A percentile compares a stretch with the other conserved stretches of the same genome.
These are phyloP conservation scores for Tinea pellionella DNA, from an alignment of 2,888 invertebrate species.

Conservation along the genomic window DNA sequence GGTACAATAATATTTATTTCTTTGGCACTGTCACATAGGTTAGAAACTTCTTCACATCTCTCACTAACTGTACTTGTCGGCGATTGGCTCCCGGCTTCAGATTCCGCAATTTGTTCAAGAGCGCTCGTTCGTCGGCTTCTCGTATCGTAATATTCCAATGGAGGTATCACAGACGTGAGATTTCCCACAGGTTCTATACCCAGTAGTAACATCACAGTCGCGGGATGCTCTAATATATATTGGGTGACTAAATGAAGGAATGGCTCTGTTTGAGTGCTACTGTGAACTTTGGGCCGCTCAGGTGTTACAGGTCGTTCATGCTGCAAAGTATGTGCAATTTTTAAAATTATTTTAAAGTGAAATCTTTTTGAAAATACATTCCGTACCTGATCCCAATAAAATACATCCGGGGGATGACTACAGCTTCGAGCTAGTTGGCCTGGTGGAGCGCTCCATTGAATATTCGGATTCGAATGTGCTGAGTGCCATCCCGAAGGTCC, in stretches of 20 bases:
- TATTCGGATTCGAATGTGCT: constrained; percentile 86
- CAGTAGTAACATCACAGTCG: constrained; percentile 77
- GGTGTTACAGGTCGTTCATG: constrained; percentile 52
- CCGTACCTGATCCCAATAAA: constrained; percentile 72
- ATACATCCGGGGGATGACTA: constrained; percentile 87
- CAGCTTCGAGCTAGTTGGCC: constrained; percentile 79
- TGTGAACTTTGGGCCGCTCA: constrained; percentile 46
- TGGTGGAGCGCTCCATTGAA: constrained; percentile 68
- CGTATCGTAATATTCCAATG: constrained; percentile 60
- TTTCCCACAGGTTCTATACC: constrained; percentile 75
- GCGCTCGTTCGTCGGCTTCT: constrained; percentile 47
- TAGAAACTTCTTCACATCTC: constrained; percentile 36
- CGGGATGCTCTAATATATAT: constrained; percentile 79
- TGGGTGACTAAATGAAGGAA: constrained; percentile 70
- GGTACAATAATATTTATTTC: constrained; percentile 34
- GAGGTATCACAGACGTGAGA: constrained; percentile 44
- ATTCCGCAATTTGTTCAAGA: constrained; percentile 57
- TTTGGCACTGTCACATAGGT: constrained; percentile 40
- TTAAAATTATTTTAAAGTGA: not conserved
- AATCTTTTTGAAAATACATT: too few relatives aligned
- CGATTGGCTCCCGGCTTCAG: constrained; percentile 54
- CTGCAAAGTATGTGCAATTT: constrained; percentile 24
- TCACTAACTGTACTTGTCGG: constrained; percentile 56
- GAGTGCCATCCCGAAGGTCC: constrained; percentile 75
- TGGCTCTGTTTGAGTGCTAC: constrained; percentile 73